Conservation (phyloP, 1,140 invertebrate genomes). For the Leptinotarsa texana region DNA sequence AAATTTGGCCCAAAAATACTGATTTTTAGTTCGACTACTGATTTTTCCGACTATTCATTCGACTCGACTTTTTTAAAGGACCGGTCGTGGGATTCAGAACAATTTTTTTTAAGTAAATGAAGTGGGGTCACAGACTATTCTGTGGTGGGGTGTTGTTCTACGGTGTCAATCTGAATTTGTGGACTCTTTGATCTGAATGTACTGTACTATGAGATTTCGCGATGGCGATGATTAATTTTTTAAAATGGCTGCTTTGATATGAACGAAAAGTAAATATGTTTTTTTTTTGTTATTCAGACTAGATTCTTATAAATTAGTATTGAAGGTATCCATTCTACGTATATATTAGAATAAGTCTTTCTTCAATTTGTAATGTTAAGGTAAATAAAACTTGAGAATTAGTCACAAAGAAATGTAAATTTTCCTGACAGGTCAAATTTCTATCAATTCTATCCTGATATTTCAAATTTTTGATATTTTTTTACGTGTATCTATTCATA, state of each 20-base stretch:
- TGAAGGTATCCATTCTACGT: neutral
- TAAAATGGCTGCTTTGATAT: conserved; percentile 39
- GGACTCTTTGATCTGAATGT: too few relatives aligned
- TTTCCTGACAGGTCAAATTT: neutral
- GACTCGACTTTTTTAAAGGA: too few relatives aligned
- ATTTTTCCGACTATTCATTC: too few relatives aligned
- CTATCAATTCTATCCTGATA: neutral
- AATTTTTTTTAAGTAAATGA: too few relatives aligned
- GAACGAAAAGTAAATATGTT: conserved; percentile 36
- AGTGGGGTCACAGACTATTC: too few relatives aligned
- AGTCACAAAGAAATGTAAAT: conserved; percentile 30
- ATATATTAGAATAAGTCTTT: conserved; percentile 21
- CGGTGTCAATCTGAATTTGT: too few relatives aligned
- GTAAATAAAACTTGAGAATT: conserved; percentile 23
- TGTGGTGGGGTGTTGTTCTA: too few relatives aligned
- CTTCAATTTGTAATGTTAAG: conserved; percentile 39
- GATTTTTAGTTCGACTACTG: too few relatives aligned
- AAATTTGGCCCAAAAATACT: too few relatives aligned
- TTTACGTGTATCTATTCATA: too few relatives aligned
- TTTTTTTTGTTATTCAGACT: conserved; percentile 37
- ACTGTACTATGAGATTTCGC: neutral
- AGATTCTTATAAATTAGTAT: conserved; percentile 17
- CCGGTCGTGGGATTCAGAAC: too few relatives aligned
- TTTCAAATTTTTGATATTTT: too few relatives aligned
- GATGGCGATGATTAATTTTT: conserved; percentile 11